Evolutionary conservation across 2,888 invertebrate genomes (phyloP).

Genomic region (Heteromurus nitidus): DNA sequence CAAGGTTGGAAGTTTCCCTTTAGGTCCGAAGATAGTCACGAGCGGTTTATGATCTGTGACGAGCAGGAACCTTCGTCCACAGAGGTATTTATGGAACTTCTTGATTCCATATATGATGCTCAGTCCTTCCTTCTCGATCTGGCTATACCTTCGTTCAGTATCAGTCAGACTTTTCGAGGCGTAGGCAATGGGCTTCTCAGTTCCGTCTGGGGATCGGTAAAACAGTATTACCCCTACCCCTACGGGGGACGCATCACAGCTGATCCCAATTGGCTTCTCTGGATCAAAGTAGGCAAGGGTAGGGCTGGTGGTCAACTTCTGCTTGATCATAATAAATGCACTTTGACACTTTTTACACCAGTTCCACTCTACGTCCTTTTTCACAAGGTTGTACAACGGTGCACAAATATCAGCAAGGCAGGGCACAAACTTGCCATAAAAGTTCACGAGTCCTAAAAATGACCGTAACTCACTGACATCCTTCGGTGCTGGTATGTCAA

Average conservation of each 20-base stretch:
- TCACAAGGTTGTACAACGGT: conserved; percentile 73
- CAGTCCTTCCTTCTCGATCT: conserved; percentile 75
- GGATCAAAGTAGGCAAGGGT: conserved; percentile 74
- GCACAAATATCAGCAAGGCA: conserved; percentile 72
- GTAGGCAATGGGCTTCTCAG: conserved; percentile 74
- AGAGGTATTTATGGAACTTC: conserved; percentile 74
- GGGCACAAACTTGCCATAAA: conserved; percentile 75
- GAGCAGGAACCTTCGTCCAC: conserved; percentile 73
- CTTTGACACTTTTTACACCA: conserved; percentile 10
- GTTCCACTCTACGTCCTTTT: not conserved
- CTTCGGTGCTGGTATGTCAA: conserved; percentile 71
- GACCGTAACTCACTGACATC: conserved; percentile 72
- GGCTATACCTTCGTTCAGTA: conserved; percentile 74
- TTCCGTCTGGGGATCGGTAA: conserved; percentile 71
- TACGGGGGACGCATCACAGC: conserved; percentile 74
- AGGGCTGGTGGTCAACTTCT: conserved; percentile 72
- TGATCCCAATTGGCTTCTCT: conserved; percentile 57
- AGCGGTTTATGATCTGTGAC: conserved; percentile 76
- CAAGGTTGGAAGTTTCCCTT: no score
- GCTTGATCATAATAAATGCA: conserved; percentile 74
- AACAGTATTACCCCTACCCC: conserved; percentile 74
- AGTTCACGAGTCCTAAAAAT: conserved; percentile 75
- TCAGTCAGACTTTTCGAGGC: conserved; percentile 74
- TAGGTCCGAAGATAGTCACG: conserved; percentile 73
- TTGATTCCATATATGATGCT: conserved; percentile 74